phyloP scores from a whole-genome alignment of 2,797 vertebrate genomes.

The Phalanger gymnotis region DNA sequence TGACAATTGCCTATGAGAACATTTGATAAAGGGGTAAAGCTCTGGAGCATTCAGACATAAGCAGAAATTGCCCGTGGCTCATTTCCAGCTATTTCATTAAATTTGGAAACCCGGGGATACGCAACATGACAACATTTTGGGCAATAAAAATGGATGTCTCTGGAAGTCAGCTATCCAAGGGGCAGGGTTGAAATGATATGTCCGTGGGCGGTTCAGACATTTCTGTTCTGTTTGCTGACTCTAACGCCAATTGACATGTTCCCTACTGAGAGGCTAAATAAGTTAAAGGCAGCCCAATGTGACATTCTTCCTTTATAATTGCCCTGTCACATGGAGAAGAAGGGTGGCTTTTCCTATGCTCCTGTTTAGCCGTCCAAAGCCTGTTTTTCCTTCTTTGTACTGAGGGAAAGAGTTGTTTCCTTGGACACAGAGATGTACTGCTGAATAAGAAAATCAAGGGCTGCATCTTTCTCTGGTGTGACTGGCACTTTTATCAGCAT shows the following conservation, averaged over 20 bases:
- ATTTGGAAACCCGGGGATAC: constrained; percentile 15
- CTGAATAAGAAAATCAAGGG: constrained; percentile 4
- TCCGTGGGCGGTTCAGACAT: constrained; percentile 46
- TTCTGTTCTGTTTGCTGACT: constrained; percentile 37
- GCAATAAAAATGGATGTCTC: constrained; percentile 46
- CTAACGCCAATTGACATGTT: constrained; percentile 27
- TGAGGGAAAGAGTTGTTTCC: constrained; percentile 35
- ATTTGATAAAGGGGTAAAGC: constrained; percentile 33
- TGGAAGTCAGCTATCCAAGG: constrained; percentile 63
- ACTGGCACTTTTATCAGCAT: not conserved
- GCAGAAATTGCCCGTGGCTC: not conserved
- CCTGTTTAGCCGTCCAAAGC: constrained; percentile 42
- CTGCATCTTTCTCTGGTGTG: not conserved
- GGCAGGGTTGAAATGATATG: constrained; percentile 61
- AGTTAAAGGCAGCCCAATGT: constrained; percentile 2
- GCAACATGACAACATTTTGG: constrained; percentile 40
- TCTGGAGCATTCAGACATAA: not conserved
- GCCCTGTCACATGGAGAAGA: not conserved
- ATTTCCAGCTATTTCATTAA: constrained; percentile 54
- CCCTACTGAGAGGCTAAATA: constrained; percentile 50
- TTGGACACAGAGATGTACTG: constrained; percentile 33
- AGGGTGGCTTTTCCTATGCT: constrained; percentile 10
- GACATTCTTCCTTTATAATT: constrained; percentile 45
- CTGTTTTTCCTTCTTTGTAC: constrained; percentile 44
- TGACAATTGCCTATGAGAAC: constrained; percentile 31